These are phyloP conservation scores for Apostichopus californicus DNA, from an alignment of 35 echinoderm and acorn worm species.

Conservation along the genomic window DNA sequence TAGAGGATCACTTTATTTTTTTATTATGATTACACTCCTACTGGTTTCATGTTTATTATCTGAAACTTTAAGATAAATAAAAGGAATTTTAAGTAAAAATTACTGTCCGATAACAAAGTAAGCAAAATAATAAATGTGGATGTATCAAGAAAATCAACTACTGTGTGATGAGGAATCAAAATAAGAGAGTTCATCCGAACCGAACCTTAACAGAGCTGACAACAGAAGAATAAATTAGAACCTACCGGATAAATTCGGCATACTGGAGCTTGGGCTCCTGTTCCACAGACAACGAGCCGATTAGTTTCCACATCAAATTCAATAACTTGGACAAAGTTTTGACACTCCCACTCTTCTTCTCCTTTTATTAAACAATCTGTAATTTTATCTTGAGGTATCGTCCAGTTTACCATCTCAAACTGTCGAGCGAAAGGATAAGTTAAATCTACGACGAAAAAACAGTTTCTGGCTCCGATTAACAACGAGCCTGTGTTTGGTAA, in stretches of 20 bases:
- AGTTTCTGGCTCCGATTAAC: constrained; percentile 32
- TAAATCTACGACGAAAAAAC: constrained; percentile 7
- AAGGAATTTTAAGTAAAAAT: no score
- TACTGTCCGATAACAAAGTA: no score
- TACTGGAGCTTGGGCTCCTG: constrained; percentile 6
- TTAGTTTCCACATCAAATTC: background rate
- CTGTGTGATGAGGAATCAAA: no score
- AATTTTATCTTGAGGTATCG: background rate
- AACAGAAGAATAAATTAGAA: background rate
- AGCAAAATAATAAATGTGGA: no score
- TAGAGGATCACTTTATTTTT: no score
- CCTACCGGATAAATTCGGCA: constrained; percentile 20
- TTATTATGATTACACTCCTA: no score
- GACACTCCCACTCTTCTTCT: constrained; percentile 35
- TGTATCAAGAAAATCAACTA: no score
- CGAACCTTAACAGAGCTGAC: no score
- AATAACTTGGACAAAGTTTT: constrained; percentile 29
- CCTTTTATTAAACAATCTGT: constrained; percentile 18
- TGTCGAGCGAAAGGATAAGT: background rate
- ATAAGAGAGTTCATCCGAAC: no score
- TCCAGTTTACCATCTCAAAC: background rate
- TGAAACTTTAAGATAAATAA: no score
- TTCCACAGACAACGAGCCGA: constrained; percentile 19
- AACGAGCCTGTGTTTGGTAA: background rate
- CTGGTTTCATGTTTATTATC: no score